Conservation (phyloP, 2,797 vertebrate species). For the Chaetophractus vellerosus region DNA sequence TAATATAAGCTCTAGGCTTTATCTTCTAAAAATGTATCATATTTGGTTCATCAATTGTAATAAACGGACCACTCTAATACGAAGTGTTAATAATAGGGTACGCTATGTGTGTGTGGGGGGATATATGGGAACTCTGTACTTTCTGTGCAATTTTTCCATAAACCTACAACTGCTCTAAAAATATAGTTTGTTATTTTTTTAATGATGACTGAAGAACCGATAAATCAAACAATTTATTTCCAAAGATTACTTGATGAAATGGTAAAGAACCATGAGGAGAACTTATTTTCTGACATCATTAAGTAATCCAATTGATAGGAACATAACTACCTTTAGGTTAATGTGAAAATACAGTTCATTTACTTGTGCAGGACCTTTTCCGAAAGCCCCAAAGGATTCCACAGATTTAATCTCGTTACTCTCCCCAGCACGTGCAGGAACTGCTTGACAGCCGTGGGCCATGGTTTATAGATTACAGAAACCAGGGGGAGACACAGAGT, state of each 20-base stretch:
- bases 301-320: background rate
- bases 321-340: background rate
- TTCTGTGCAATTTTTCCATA: too few relatives aligned
- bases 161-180: too few relatives aligned
- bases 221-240: background rate
- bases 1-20: too few relatives aligned
- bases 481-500: background rate
- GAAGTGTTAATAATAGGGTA: too few relatives aligned
- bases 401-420: background rate
- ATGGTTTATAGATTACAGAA: background rate
- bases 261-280: too few relatives aligned
- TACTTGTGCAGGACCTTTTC: accelerated
- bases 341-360: too few relatives aligned
- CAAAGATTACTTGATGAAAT: background rate
- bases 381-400: accelerated
- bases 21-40: too few relatives aligned
- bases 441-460: background rate
- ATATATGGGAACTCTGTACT: too few relatives aligned
- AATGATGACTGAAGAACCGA: background rate
- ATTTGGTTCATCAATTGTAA: too few relatives aligned
- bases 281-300: background rate
- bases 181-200: too few relatives aligned
- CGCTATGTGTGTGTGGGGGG: too few relatives aligned
- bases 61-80: too few relatives aligned
- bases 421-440: background rate